Evolutionary conservation across 37 sponge, comb jelly and placozoan genomes (phyloP), one percentile per base, ranked within the genome.

Genomic region (Eunapius fragilis): DNA sequence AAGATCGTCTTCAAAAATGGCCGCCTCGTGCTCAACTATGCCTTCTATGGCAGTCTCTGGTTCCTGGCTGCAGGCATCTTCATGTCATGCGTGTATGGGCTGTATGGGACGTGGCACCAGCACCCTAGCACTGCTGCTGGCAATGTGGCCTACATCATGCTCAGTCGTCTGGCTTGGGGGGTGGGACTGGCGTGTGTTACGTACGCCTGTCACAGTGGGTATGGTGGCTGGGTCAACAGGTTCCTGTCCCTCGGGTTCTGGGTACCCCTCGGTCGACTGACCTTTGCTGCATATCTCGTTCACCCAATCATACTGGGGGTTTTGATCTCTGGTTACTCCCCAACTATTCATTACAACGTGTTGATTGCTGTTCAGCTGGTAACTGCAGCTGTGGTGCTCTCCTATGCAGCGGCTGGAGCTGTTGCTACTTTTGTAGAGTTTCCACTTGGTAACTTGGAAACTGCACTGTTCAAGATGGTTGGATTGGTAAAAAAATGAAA

Each of bases 181-280:
- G n/a, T 93, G 45, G 86, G 85, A 25, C 25, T 98, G 68, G 90
- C 87, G 48, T n/a, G 89, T 31, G 13, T 95, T 5, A 86, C 92
- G 22, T 91, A 82, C 69, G 83, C 75, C 50, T 98, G 98, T 70
- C 92, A 93, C 85, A 77, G 89, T 84, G 92, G 92, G 0, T 90
- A 91, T 87, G 98, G 94, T 36, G 86, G 98, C 30, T 86, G 79
- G 28, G 45, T 88, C 34, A 91, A 95, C 67, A 72, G 38, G 2
- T 82, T 97, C 72, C 87, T 97, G 67, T 93, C 96, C 10, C 86
- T 93, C 92, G 68, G 79, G 49, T 73, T 95, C 31, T 97, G 98
- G 98, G 81, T 93, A 9, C 98, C 98, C 0, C 88, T 96, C 14
- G 87, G 96, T 79, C 92, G 98, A n/a, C 78, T 95, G 38, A 89